These are phyloP conservation scores for Melanotaenia boesemani DNA, from an alignment of 2,797 vertebrate species.

Conservation along the genomic window DNA sequence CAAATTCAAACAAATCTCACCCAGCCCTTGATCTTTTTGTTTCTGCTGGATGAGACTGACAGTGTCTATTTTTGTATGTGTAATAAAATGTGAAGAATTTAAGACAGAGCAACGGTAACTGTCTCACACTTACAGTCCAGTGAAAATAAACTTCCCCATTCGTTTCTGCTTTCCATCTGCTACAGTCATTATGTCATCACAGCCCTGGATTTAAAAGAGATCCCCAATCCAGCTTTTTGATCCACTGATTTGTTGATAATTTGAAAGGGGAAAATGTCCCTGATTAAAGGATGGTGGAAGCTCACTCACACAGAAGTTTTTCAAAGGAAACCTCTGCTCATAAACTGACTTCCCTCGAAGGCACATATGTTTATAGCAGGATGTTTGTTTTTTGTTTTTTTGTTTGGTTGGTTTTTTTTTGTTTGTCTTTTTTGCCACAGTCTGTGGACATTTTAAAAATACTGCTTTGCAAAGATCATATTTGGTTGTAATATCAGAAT, in stretches of 20 bases:
- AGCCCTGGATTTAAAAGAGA: slow-evolving; percentile 26
- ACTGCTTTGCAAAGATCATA: slow-evolving; percentile 12
- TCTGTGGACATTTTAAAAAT: slow-evolving; percentile 28
- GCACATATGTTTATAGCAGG: slow-evolving; percentile 54
- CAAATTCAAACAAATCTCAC: slow-evolving; percentile 29
- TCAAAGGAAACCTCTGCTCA: slow-evolving; percentile 62
- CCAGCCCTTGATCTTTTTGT: slow-evolving; percentile 44
- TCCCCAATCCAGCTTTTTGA: slow-evolving; percentile 36
- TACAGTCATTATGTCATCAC: slow-evolving; percentile 59
- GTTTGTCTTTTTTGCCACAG: background rate
- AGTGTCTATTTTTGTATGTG: slow-evolving; percentile 63
- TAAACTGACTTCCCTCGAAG: slow-evolving; percentile 65
- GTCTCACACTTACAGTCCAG: slow-evolving; percentile 50
- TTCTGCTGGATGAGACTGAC: slow-evolving; percentile 55
- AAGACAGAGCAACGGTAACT: slow-evolving; percentile 34
- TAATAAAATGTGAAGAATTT: slow-evolving; percentile 76
- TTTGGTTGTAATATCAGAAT: slow-evolving; percentile 23
- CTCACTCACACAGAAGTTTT: slow-evolving; percentile 31
- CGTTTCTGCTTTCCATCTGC: slow-evolving; percentile 73
- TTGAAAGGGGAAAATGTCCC: slow-evolving; percentile 21
- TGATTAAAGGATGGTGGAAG: slow-evolving; percentile 18
- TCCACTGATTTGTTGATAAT: slow-evolving; percentile 33
- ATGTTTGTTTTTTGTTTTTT: slow-evolving; percentile 20
- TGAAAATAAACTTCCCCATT: slow-evolving; percentile 63
- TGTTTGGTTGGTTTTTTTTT: too few relatives aligned